phyloP scores from a whole-genome alignment of 64 coral and sea anemone genomes.

The Stichodactyla helianthus region DNA sequence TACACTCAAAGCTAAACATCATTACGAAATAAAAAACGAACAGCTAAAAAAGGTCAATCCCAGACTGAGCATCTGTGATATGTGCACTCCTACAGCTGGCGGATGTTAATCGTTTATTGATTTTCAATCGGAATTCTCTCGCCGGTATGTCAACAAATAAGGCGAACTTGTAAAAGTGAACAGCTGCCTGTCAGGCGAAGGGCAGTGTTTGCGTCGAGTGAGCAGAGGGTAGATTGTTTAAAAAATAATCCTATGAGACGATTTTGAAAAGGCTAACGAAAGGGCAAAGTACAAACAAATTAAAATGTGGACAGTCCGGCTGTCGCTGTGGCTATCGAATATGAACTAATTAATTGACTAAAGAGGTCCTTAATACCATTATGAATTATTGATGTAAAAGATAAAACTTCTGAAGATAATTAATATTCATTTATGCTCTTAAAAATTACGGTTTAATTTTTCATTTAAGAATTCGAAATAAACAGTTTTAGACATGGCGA shows the following conservation, averaged over 20 bases:
- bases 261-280: too few relatives aligned
- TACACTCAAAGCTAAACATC: background rate
- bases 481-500: too few relatives aligned
- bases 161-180: background rate
- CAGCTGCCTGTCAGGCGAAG: too few relatives aligned
- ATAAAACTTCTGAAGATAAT: background rate
- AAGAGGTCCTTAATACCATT: background rate
- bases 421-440: background rate
- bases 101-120: background rate
- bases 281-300: background rate
- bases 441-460: background rate
- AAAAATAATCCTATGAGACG: too few relatives aligned
- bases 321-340: background rate
- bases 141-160: background rate
- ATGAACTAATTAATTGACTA: background rate
- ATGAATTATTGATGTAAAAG: background rate
- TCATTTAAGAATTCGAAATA: background rate
- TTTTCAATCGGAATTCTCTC: background rate
- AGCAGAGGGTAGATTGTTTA: background rate
- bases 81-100: background rate
- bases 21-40: background rate
- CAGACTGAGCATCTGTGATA: background rate
- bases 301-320: background rate
- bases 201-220: background rate
- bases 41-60: background rate